Evolutionary conservation across 2,113 vertebrate genomes (phyloP).

Genomic region (Amblyopsis rosae): DNA sequence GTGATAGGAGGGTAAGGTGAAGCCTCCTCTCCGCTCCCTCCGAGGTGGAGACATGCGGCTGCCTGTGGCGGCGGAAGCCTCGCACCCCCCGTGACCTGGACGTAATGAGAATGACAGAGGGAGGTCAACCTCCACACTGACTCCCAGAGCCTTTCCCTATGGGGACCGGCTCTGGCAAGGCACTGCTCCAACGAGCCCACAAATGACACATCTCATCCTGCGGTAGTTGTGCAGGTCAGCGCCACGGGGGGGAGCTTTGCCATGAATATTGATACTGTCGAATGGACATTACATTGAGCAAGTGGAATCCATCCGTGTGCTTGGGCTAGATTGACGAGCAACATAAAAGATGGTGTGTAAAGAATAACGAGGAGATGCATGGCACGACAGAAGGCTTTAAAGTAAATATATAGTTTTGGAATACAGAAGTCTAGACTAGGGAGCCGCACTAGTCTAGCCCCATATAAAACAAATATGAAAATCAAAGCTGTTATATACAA

Average conservation of each 20-base stretch:
- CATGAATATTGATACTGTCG: background rate
- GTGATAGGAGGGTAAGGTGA: background rate
- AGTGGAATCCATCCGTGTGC: background rate
- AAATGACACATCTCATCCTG: background rate
- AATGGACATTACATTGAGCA: background rate
- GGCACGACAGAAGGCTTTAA: too few relatives aligned
- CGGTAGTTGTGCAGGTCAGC: too few relatives aligned
- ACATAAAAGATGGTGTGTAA: too few relatives aligned
- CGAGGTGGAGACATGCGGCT: background rate
- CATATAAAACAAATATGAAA: too few relatives aligned
- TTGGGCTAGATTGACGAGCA: too few relatives aligned
- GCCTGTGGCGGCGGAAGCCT: background rate
- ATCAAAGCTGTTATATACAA: too few relatives aligned
- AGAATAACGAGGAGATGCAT: too few relatives aligned
- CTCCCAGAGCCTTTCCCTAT: background rate
- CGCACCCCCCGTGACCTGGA: slow-evolving; percentile 64
- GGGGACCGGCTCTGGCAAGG: slow-evolving; percentile 11
- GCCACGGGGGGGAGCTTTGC: background rate
- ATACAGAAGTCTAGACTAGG: too few relatives aligned
- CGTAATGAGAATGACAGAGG: slow-evolving; percentile 74
- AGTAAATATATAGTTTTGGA: too few relatives aligned
- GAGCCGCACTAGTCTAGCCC: too few relatives aligned
- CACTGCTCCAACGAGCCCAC: slow-evolving; percentile 13
- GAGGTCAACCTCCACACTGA: slow-evolving; percentile 43
- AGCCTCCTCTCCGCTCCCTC: background rate